phyloP scores from a whole-genome alignment of 2,888 invertebrate genomes.

The Helleia helle region DNA sequence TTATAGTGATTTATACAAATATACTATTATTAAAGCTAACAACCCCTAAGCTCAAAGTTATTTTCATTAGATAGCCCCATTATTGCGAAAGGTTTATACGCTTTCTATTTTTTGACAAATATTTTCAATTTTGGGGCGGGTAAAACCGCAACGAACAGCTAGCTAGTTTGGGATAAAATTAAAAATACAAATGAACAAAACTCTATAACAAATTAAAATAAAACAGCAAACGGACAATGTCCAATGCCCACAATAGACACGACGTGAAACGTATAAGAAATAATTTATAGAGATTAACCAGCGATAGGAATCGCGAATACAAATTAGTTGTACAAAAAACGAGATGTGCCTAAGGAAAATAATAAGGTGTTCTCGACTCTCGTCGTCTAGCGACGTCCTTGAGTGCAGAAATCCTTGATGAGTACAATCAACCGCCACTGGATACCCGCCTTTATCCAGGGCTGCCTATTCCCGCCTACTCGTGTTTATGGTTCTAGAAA shows the following conservation, averaged over 20 bases:
- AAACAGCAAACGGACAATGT: constrained; percentile 1
- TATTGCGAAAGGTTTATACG: too few species aligned
- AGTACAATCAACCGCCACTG: constrained; percentile 73
- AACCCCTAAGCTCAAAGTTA: too few species aligned
- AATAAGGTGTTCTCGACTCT: constrained; percentile 64
- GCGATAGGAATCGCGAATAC: constrained; percentile 68
- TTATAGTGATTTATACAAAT: too few species aligned
- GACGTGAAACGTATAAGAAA: constrained; percentile 7
- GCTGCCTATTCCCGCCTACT: constrained; percentile 39
- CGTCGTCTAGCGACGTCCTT: constrained; percentile 69
- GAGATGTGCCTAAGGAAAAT: constrained; percentile 64
- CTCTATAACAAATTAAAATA: too few species aligned
- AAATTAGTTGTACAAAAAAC: constrained; percentile 66
- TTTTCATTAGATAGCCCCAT: too few species aligned
- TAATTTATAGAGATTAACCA: constrained; percentile 63
- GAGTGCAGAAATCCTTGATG: constrained; percentile 72
- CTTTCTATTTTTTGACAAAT: too few species aligned
- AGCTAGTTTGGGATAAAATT: too few species aligned
- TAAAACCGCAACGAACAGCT: too few species aligned
- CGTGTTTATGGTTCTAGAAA: too few species aligned
- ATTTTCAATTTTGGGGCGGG: too few species aligned
- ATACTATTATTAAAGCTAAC: too few species aligned
- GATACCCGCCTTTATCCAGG: constrained; percentile 58
- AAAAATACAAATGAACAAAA: too few species aligned
- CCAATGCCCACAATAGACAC: constrained; percentile 1